Evolutionary conservation across 2,113 vertebrate genomes (phyloP), one percentile per base, ranked within the genome.

Genomic region (Leptobrachium ailaonicum): DNA sequence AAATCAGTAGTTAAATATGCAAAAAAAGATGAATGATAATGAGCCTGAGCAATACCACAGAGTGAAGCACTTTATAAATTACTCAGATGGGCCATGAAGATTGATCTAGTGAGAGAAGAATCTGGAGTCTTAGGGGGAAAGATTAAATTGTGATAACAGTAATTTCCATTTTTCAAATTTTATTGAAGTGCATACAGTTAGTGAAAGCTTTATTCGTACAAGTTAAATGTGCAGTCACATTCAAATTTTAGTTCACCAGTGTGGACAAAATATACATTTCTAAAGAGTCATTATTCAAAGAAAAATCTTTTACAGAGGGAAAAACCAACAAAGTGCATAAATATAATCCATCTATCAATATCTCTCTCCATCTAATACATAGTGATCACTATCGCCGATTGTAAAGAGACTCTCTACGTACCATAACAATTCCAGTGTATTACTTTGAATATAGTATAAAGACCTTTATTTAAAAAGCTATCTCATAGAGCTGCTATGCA

Each of bases 1-100:
- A 99, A 99, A 98, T 98, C 90, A 93, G 94, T 96, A 94, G 96
- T 99, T 99, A 99, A 99, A 97, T 98, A 99, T 99, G 98, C 97
- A 99, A 98, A 99, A 54, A 96, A 95, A 80, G 71, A 74, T 91
- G 95, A 96, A 99, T 98, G 96, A 95, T 99, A 98, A 99, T 98
- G 95, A 98, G 97, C 95, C 95, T 96, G 95, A 89, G 95, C 95
- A 96, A 97, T 98, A 92, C 97, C 96, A 96, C 89, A 66, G 97
- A 98, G 97, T 95, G 95, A 92, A 96, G 92, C 91, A 90, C 88
- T 94, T 95, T 95, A 95, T 95, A 96, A 97, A 98, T 98, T 96
- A 97, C 96, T 97, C 95, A 97, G 91, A 94, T 93, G 94, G 93
- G 90, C 88, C 94, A 93, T 91, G 92, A 87, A 89, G 92, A 94